phyloP scores from a whole-genome alignment of 2,113 vertebrate genomes.

The Laterallus jamaicensis region DNA sequence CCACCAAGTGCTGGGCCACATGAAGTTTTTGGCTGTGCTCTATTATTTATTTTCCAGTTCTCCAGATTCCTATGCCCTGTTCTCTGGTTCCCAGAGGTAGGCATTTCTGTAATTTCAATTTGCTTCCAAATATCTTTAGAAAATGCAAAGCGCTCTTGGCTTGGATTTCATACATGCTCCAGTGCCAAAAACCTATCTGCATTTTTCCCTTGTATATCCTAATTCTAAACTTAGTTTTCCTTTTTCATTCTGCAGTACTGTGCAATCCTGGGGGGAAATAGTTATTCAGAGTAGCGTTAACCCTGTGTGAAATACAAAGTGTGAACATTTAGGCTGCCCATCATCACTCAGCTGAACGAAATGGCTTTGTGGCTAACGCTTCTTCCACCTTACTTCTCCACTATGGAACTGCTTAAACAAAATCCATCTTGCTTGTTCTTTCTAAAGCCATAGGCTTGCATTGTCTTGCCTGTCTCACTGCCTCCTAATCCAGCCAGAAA shows the following conservation, averaged over 20 bases:
- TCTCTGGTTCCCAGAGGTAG: constrained; percentile 78
- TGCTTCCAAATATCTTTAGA: constrained; percentile 77
- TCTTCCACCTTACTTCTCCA: neutral
- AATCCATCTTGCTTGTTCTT: neutral
- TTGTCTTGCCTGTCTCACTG: constrained; percentile 48
- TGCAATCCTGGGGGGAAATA: constrained; percentile 25
- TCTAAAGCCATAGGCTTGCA: neutral
- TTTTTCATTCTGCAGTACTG: constrained; percentile 60
- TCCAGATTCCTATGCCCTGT: constrained; percentile 62
- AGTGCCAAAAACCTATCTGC: constrained; percentile 74
- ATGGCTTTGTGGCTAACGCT: neutral
- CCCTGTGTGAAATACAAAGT: constrained; percentile 43
- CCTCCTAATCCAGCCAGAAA: constrained; percentile 38
- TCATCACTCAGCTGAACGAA: constrained; percentile 30
- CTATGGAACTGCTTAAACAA: neutral
- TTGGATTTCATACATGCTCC: constrained; percentile 16
- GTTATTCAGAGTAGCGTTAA: constrained; percentile 48
- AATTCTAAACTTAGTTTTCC: constrained; percentile 72
- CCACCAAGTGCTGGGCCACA: constrained; percentile 28
- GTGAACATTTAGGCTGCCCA: constrained; percentile 35
- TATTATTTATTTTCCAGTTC: constrained; percentile 24
- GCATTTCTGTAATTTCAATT: constrained; percentile 79
- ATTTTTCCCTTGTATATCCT: constrained; percentile 76
- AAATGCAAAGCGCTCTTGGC: constrained; percentile 73
- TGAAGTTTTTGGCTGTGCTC: constrained; percentile 48